phyloP scores from a whole-genome alignment of 2,797 vertebrate genomes.

The Spinus pinus region DNA sequence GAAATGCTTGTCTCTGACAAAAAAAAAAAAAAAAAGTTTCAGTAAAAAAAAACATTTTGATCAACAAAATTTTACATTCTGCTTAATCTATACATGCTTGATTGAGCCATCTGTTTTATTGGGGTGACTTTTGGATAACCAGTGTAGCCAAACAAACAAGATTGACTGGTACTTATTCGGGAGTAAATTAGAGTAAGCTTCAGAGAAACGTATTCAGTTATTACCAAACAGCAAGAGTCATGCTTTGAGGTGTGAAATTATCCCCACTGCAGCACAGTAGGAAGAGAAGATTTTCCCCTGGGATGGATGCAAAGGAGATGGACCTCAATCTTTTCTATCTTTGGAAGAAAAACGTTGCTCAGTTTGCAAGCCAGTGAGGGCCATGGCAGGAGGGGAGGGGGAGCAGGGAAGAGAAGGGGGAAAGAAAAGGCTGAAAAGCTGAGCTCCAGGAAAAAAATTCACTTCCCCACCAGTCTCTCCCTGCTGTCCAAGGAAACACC shows the following conservation, averaged over 20 bases:
- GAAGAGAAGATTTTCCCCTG: background rate
- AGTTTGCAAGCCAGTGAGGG: background rate
- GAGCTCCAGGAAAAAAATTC: background rate
- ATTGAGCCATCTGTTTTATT: slow-evolving; percentile 5
- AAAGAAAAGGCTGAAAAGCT: background rate
- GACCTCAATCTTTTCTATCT: background rate
- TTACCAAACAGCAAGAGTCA: background rate
- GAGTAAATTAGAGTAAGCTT: background rate
- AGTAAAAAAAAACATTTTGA: background rate
- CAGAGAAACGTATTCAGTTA: background rate
- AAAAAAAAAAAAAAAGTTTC: background rate
- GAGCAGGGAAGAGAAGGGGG: background rate
- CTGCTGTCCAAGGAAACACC: background rate
- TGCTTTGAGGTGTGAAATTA: slow-evolving; percentile 8
- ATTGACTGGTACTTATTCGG: background rate
- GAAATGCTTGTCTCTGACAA: background rate
- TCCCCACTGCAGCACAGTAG: background rate
- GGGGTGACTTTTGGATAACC: background rate
- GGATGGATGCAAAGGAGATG: background rate
- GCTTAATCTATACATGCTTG: background rate
- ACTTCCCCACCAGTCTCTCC: background rate
- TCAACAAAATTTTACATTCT: background rate
- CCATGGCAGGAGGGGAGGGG: background rate
- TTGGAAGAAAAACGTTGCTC: background rate
- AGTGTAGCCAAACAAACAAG: background rate